Evolutionary conservation across 2,797 vertebrate genomes (phyloP).

Genomic region (Oryzias dopingdopingensis): DNA sequence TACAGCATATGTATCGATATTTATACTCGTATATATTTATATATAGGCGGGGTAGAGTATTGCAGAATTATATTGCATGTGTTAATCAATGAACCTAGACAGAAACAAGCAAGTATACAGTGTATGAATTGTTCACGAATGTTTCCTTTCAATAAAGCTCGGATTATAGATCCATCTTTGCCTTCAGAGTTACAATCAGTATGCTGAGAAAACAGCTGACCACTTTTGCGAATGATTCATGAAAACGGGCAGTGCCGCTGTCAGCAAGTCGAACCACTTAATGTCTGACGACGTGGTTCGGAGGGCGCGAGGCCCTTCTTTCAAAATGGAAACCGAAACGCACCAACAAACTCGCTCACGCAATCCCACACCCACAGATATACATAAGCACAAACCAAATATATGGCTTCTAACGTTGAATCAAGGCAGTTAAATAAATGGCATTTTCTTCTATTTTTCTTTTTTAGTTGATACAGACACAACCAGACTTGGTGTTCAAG

Average conservation of each 20-base stretch:
- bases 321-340: slow-evolving; percentile 62
- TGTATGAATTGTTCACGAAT: slow-evolving; percentile 74
- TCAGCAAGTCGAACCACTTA: slow-evolving; percentile 57
- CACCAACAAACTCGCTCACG: slow-evolving; percentile 60
- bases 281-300: slow-evolving; percentile 53
- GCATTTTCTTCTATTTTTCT: slow-evolving; percentile 74
- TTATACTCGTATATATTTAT: slow-evolving; percentile 71
- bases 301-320: slow-evolving; percentile 62
- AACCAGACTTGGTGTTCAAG: slow-evolving; percentile 83
- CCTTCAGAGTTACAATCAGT: slow-evolving; percentile 68
- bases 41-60: slow-evolving; percentile 80
- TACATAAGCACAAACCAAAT: slow-evolving; percentile 76
- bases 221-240: slow-evolving; percentile 53
- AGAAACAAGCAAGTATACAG: slow-evolving; percentile 78
- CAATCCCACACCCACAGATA: slow-evolving; percentile 64
- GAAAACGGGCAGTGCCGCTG: slow-evolving; percentile 54
- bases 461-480: slow-evolving; percentile 82
- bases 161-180: slow-evolving; percentile 61
- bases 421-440: slow-evolving; percentile 87
- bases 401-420: slow-evolving; percentile 86
- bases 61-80: slow-evolving; percentile 85
- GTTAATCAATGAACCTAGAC: slow-evolving; percentile 76
- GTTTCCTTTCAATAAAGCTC: slow-evolving; percentile 69
- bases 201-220: slow-evolving; percentile 45
- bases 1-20: slow-evolving; percentile 78